Evolutionary conservation across 2,888 invertebrate genomes (phyloP).

Genomic region (Mesorhabditis spiculigera): DNA sequence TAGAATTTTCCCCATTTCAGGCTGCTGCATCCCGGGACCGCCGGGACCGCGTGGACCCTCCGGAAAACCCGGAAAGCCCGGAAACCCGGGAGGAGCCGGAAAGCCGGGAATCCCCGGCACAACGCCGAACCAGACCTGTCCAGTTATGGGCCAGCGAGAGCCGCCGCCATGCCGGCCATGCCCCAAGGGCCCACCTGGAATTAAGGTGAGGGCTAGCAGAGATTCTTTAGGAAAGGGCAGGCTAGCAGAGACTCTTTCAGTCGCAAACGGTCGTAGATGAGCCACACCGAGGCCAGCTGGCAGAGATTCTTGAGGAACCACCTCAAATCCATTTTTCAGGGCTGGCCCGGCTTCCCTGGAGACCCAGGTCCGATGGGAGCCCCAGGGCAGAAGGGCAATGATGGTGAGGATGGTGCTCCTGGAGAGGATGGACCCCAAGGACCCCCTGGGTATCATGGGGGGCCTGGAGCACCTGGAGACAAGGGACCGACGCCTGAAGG

Average conservation of each 20-base stretch:
- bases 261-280: no score
- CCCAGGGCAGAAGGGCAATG: slow-evolving; percentile 54
- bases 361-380: slow-evolving; percentile 52
- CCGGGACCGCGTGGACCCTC: slow-evolving; percentile 56
- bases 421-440: slow-evolving; percentile 46
- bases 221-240: no score
- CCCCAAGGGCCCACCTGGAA: slow-evolving; percentile 40
- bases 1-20: slow-evolving; percentile 13
- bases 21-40: slow-evolving; percentile 51
- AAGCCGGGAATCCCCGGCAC: slow-evolving; percentile 53
- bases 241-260: no score
- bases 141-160: slow-evolving; percentile 48
- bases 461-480: slow-evolving; percentile 57
- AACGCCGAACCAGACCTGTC: slow-evolving; percentile 58
- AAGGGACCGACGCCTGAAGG: slow-evolving; percentile 58
- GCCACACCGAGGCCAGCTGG: no score
- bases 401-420: slow-evolving; percentile 55
- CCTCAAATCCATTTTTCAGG: not conserved
- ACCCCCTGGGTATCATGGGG: slow-evolving; percentile 49
- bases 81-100: slow-evolving; percentile 51
- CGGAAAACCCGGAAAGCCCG: slow-evolving; percentile 53
- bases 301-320: no score
- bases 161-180: slow-evolving; percentile 58
- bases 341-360: slow-evolving; percentile 59
- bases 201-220: not conserved